Evolutionary conservation across 2,113 vertebrate species (phyloP), one percentile per base, ranked within the genome.

Genomic region (Oncorhynchus nerka): DNA sequence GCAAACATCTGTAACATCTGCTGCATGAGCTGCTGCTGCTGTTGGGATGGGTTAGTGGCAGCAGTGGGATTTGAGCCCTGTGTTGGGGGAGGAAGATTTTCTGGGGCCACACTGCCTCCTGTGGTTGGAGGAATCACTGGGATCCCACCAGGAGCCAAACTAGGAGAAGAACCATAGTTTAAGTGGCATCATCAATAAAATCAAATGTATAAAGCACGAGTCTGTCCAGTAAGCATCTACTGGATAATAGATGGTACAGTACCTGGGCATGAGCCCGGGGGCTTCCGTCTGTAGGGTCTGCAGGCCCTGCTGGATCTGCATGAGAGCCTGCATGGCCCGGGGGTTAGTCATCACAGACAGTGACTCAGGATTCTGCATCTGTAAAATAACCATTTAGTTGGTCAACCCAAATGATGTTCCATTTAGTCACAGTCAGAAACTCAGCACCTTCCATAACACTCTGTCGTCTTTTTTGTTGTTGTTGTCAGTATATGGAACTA

Each of bases 301-400:
- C 55, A 97, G 91, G 0, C 95, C 96, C 85, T 97, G 96, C 83
- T 98, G 96, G 74, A 97, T 95, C 92, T 98, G 96, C 39, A 95
- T 93, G 65, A 97, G 91, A 0, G 96, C 96, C 90, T 96, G 95
- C 95, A 96, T 96, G 80, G 94, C 96, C 0, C 95, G 92, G 57
- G 96, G 96, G 65, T 97, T 96, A 75, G 95, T 96, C 88, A 97
- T 94, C 62, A 95, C 91, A 45, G 95, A 95, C 48, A 97, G 91
- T 1, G 95, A 94, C 71, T 97, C 96, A 0, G 96, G 96, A 83
- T 96, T 97, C 94, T 96, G 95, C 96, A 96, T 97, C 95, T 97
- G 76, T 7, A 66, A 57, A 57, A 0, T 48, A 70, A 73, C 62
- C 74, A 0, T 5, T 64, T 75, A 15, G 75, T 24, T 62, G 20